These are phyloP conservation scores for Erebia ligea DNA, from an alignment of 2,888 invertebrate genomes.

Conservation along the genomic window DNA sequence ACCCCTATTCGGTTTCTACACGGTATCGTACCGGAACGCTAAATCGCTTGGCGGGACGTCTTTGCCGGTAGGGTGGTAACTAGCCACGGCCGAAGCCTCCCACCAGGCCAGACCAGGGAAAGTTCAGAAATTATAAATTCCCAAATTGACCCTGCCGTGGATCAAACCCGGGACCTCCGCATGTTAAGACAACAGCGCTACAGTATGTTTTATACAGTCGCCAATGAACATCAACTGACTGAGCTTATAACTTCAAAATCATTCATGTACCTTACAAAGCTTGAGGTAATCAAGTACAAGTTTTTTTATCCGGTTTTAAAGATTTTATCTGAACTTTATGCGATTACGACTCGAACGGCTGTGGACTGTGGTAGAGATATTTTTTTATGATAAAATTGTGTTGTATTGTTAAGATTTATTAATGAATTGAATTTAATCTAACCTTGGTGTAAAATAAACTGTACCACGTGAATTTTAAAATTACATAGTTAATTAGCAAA, in stretches of 20 bases:
- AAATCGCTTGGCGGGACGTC: too few relatives aligned
- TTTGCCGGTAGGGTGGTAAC: too few relatives aligned
- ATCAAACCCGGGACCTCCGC: too few relatives aligned
- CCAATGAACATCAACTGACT: not conserved
- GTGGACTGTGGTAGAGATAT: not conserved
- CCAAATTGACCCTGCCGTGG: too few relatives aligned
- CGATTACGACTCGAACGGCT: slow-evolving; percentile 15
- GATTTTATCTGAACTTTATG: slow-evolving; percentile 10
- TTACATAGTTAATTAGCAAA: not conserved
- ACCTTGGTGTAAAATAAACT: not conserved
- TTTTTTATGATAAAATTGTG: not conserved
- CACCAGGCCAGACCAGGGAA: too few relatives aligned
- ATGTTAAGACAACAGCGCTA: too few relatives aligned
- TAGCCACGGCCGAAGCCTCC: too few relatives aligned
- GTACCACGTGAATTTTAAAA: slow-evolving; percentile 1
- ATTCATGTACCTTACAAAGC: not conserved
- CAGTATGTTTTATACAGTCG: not conserved
- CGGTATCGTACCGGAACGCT: too few relatives aligned
- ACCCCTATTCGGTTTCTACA: too few relatives aligned
- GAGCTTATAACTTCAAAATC: not conserved
- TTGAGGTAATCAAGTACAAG: slow-evolving; percentile 5
- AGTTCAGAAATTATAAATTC: too few relatives aligned
- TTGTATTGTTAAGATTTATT: slow-evolving; percentile 16
- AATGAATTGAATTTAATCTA: slow-evolving; percentile 14
- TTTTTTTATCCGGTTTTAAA: slow-evolving; percentile 8